A percentile compares a stretch with the other conserved stretches of the same genome.
Evolutionary conservation across 1,140 invertebrate genomes (phyloP).

Genomic region (Microplitis demolitor): DNA sequence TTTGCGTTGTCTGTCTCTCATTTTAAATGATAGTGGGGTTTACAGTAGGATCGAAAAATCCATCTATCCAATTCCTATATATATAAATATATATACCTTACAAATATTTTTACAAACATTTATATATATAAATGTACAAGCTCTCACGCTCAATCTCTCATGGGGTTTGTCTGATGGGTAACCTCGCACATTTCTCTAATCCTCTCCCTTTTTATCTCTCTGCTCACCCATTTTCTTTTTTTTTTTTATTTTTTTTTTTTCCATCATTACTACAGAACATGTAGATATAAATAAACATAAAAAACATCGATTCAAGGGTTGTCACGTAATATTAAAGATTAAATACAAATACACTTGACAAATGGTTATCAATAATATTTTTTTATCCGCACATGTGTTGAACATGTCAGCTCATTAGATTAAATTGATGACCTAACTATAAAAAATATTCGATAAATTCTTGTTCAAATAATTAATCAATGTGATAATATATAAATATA

Average conservation of each 20-base stretch:
- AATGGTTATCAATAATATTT: background rate
- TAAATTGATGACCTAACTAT: background rate
- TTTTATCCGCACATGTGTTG: background rate
- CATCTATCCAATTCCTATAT: too few relatives aligned
- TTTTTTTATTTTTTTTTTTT: background rate
- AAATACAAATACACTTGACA: background rate
- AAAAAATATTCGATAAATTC: too few relatives aligned
- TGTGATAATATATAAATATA: too few relatives aligned
- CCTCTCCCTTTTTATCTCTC: background rate
- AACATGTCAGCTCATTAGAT: background rate
- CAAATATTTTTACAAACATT: constrained; percentile 19
- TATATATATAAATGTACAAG: background rate
- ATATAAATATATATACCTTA: background rate
- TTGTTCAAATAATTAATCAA: too few relatives aligned
- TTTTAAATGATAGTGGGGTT: too few relatives aligned
- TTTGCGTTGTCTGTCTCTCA: background rate
- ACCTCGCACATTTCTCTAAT: background rate
- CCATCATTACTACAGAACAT: background rate
- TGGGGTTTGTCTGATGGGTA: background rate
- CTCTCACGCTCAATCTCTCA: constrained; percentile 1
- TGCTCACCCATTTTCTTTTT: background rate
- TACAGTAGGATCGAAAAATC: too few relatives aligned
- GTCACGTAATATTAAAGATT: background rate
- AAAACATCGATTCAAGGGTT: too few relatives aligned
- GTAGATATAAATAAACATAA: background rate